Conservation (phyloP, 2,888 invertebrate genomes). For the Laspeyria flexula region DNA sequence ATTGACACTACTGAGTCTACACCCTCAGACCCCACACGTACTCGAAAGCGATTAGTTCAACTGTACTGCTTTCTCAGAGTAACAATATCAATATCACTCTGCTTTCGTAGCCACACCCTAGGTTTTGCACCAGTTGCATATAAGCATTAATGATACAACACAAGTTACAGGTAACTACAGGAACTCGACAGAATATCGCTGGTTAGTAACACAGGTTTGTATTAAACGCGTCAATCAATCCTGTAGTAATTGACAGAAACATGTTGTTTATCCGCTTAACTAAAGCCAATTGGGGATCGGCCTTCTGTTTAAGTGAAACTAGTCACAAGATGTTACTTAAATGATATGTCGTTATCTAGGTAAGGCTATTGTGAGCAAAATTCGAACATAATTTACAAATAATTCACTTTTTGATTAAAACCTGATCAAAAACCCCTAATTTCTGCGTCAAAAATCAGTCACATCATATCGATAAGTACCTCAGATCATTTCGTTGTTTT, state of each 20-base stretch:
- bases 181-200: slow-evolving; percentile 16
- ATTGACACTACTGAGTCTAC: too few species aligned
- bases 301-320: neutral
- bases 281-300: slow-evolving; percentile 17
- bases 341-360: neutral
- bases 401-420: too few species aligned
- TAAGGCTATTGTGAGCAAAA: neutral
- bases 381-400: too few species aligned
- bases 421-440: too few species aligned
- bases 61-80: too few species aligned
- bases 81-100: too few species aligned
- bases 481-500: too few species aligned
- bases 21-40: too few species aligned
- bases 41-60: too few species aligned
- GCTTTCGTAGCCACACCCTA: slow-evolving; percentile 11
- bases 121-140: slow-evolving; percentile 22
- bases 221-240: slow-evolving; percentile 47
- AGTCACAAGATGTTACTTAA: neutral
- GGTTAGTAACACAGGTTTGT: slow-evolving; percentile 16
- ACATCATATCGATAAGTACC: too few species aligned
- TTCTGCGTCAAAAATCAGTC: too few species aligned
- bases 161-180: slow-evolving; percentile 5
- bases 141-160: slow-evolving; percentile 26
- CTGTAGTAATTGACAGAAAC: slow-evolving; percentile 43
- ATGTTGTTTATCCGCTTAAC: slow-evolving; percentile 35